Evolutionary conservation across 2,888 invertebrate species (phyloP).

Genomic region (Netelia virgata): DNA sequence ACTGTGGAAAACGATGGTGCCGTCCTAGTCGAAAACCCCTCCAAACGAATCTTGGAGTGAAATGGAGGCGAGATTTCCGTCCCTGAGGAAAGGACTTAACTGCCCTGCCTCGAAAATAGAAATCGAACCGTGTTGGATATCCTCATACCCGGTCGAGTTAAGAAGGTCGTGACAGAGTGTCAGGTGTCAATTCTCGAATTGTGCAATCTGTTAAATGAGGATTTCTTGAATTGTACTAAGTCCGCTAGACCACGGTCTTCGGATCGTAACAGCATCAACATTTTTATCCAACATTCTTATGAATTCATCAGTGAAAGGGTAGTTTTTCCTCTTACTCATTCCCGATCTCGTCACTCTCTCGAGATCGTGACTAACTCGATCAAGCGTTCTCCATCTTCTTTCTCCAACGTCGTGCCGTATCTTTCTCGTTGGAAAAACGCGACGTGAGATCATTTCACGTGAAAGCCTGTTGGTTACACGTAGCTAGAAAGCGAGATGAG

Average conservation of each 20-base stretch:
- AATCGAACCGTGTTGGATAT: too few relatives aligned
- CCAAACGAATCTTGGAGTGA: too few relatives aligned
- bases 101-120: too few relatives aligned
- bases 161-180: too few relatives aligned
- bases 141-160: too few relatives aligned
- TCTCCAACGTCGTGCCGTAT: not conserved
- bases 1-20: too few relatives aligned
- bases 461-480: not conserved
- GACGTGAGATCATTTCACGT: not conserved
- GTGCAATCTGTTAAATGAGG: too few relatives aligned
- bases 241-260: not conserved
- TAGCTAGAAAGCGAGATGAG: conserved; percentile 22
- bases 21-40: too few relatives aligned
- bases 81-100: too few relatives aligned
- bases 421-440: not conserved
- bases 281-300: not conserved
- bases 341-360: not conserved
- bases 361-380: not conserved
- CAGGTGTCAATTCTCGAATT: too few relatives aligned
- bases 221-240: too few relatives aligned
- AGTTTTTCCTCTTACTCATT: not conserved
- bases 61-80: too few relatives aligned
- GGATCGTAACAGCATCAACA: not conserved
- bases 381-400: not conserved
- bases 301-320: not conserved